Base-by-base conservation (phyloP, 1,140 invertebrate species). In the Sinella curviseta region DNA sequence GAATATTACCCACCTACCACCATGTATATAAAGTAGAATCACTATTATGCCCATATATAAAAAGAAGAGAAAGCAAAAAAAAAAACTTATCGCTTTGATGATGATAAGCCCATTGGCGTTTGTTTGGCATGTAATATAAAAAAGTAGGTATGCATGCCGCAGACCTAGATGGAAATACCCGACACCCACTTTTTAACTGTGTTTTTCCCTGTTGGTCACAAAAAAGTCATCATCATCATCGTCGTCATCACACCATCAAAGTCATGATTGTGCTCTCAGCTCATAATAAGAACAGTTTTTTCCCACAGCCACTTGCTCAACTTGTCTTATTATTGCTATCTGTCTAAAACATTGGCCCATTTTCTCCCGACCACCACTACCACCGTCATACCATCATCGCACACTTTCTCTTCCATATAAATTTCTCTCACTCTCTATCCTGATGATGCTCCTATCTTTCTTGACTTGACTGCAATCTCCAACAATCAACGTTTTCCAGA, bases 401-500 rank as follows among this genome's bases (percentile, higher is more conserved):
- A n/a, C n/a, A n/a, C n/a, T n/a, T n/a, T n/a, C n/a, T n/a, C n/a
- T n/a, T n/a, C n/a, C n/a, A n/a, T n/a, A n/a, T n/a, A n/a, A n/a
- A n/a, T n/a, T n/a, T n/a, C n/a, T n/a, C n/a, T n/a, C n/a, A n/a
- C n/a, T n/a, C n/a, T n/a, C n/a, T n/a, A n/a, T n/a, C n/a, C n/a
- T n/a, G n/a, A n/a, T n/a, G n/a, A n/a, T n/a, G n/a, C n/a, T n/a
- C 39, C 8, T 20, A 48, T n/a, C n/a, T n/a, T n/a, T n/a, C n/a
- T n/a, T n/a, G n/a, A n/a, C 55, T 60, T 60, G 39, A 48, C 55
- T 60, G 55, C 14, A 60, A 60, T 60, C 55, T 60, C 8, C 55
- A n/a, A n/a, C n/a, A 60, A 60, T 60, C 55, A 60, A 60, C 55
- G 24, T 60, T 60, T 60, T 60, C n/a, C 55, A 26, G 55, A 60